Conservation (phyloP, 2,797 vertebrate species). For the Eulemur rubriventer region DNA sequence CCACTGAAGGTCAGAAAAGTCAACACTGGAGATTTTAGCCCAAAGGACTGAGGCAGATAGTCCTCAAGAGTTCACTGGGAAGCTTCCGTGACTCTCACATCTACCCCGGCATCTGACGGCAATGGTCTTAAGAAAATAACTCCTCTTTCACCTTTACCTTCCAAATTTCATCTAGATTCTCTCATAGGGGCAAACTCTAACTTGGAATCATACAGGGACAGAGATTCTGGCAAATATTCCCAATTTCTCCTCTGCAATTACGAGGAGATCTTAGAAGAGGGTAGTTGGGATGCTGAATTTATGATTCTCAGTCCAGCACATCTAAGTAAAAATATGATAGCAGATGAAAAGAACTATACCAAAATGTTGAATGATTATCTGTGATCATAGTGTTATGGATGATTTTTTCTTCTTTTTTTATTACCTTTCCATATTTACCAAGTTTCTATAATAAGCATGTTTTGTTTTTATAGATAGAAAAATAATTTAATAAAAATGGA, state of each 20-base stretch:
- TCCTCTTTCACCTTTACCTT: not conserved
- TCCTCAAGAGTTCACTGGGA: not conserved
- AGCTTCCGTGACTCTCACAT: not conserved
- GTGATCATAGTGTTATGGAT: not conserved
- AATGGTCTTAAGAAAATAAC: not conserved
- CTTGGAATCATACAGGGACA: not conserved
- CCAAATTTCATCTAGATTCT: not conserved
- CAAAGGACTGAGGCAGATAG: not conserved
- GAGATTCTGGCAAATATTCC: not conserved
- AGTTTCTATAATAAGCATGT: not conserved
- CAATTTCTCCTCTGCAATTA: not conserved
- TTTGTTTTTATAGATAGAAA: slow-evolving; percentile 3
- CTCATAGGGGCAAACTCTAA: not conserved
- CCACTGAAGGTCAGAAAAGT: not conserved
- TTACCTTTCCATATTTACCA: not conserved
- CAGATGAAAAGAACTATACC: not conserved
- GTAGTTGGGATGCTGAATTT: not conserved
- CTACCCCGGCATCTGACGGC: not conserved
- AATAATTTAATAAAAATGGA: not conserved
- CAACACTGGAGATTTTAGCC: not conserved
- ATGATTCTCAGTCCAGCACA: not conserved
- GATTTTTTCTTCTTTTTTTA: not conserved
- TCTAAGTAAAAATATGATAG: not conserved
- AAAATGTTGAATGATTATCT: not conserved
- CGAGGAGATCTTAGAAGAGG: not conserved